Evolutionary conservation across 2,797 vertebrate genomes (phyloP).

Genomic region (Notamacropus eugenii): DNA sequence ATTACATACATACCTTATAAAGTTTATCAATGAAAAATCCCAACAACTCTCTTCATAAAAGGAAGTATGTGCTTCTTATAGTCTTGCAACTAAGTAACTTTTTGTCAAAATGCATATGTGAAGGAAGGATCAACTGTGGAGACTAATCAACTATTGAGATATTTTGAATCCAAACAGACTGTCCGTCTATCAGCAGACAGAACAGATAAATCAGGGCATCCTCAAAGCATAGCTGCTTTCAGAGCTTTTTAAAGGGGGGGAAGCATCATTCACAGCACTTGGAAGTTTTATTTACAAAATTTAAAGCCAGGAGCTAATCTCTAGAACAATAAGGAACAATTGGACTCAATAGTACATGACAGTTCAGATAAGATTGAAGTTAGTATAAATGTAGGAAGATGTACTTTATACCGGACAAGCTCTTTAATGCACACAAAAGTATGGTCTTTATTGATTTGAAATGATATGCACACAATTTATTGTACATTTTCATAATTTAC

Average conservation of each 20-base stretch:
- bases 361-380: constrained; percentile 3
- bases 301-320: neutral
- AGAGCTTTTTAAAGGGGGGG: neutral
- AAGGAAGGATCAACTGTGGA: neutral
- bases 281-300: neutral
- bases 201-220: neutral
- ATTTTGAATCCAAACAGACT: neutral
- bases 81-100: neutral
- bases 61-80: constrained; percentile 3
- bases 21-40: neutral
- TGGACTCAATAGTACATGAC: neutral
- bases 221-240: constrained; percentile 1
- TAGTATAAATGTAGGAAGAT: neutral
- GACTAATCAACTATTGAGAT: constrained; percentile 28
- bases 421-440: neutral
- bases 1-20: neutral
- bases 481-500: neutral
- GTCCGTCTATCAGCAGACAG: neutral
- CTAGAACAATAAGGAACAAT: neutral
- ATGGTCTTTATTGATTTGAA: neutral
- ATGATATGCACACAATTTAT: neutral
- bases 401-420: neutral
- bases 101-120: neutral
- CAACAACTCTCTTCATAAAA: accelerated
- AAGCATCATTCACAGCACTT: accelerated